A percentile compares a stretch with the other conserved stretches of the same genome.
phyloP scores from a whole-genome alignment of 2,113 vertebrate species.

The Oryzias celebensis region DNA sequence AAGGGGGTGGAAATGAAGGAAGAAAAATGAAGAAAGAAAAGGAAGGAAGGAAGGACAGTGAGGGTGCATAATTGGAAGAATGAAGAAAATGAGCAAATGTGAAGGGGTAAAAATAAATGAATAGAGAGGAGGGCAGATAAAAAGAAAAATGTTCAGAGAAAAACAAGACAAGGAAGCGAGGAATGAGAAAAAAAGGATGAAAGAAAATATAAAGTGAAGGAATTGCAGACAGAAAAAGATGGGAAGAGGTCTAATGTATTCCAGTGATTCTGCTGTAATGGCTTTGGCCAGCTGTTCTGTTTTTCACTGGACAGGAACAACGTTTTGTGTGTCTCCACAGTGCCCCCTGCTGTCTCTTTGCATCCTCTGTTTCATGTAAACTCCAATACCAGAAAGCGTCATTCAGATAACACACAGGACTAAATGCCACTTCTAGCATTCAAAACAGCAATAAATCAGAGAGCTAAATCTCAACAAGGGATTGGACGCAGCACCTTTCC shows the following conservation, averaged over 20 bases:
- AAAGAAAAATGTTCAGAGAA: neutral
- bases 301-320: constrained; percentile 22
- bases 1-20: neutral
- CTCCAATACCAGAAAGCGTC: no score
- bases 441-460: no score
- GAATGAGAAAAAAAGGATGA: neutral
- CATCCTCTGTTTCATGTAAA: neutral
- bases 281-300: constrained; percentile 76
- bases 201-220: neutral
- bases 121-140: no score
- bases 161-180: neutral
- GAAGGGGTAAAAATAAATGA: no score
- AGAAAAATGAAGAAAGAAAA: neutral
- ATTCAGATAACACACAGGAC: no score
- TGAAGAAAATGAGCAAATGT: no score
- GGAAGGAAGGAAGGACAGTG: neutral
- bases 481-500: no score
- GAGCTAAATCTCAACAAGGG: no score
- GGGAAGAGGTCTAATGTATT: constrained; percentile 13
- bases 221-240: neutral
- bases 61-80: no score
- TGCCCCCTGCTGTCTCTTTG: constrained; percentile 42
- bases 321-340: constrained; percentile 29
- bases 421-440: neutral
- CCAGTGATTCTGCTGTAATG: constrained; percentile 47